A percentile compares a stretch with the other conserved stretches of the same genome.
These are phyloP conservation scores for Heliothis virescens DNA, from an alignment of 1,140 invertebrate genomes.

Conservation along the genomic window DNA sequence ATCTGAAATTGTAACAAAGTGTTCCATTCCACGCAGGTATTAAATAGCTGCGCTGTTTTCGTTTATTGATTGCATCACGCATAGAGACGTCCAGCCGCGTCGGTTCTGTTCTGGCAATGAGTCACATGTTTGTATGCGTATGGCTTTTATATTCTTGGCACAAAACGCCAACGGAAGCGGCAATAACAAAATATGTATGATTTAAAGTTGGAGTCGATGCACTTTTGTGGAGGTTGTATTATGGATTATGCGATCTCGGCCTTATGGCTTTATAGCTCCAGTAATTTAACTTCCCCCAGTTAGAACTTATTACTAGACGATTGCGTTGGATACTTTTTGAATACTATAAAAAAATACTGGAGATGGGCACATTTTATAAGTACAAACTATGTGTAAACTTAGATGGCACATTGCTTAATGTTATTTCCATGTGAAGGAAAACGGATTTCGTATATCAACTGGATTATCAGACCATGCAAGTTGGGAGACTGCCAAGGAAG, in stretches of 20 bases:
- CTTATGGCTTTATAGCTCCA: too few relatives aligned
- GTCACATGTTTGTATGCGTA: slow-evolving; percentile 38
- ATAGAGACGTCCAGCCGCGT: slow-evolving; percentile 34
- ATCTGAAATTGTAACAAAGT: slow-evolving; percentile 10
- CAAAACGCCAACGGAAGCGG: slow-evolving; percentile 49
- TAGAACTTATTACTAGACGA: too few relatives aligned
- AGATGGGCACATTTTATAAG: too few relatives aligned
- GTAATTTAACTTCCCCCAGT: not conserved
- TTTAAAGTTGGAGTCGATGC: slow-evolving; percentile 38
- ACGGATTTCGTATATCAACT: too few relatives aligned
- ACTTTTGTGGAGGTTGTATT: slow-evolving; percentile 10
- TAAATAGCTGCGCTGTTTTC: slow-evolving; percentile 32
- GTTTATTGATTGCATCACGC: slow-evolving; percentile 47
- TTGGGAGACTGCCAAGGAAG: too few relatives aligned
- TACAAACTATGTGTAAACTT: too few relatives aligned
- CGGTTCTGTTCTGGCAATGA: slow-evolving; percentile 48
- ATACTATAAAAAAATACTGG: too few relatives aligned
- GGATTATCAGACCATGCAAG: too few relatives aligned
- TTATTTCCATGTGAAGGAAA: too few relatives aligned
- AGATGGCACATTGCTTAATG: too few relatives aligned
- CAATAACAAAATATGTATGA: slow-evolving; percentile 45
- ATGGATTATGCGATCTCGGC: not conserved
- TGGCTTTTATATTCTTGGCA: slow-evolving; percentile 54
- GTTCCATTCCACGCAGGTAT: slow-evolving; percentile 17
- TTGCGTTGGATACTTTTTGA: too few relatives aligned